A percentile compares a stretch with the other conserved stretches of the same genome.
phyloP scores from a whole-genome alignment of 1,140 invertebrate genomes.

The Heterodera carotae region DNA sequence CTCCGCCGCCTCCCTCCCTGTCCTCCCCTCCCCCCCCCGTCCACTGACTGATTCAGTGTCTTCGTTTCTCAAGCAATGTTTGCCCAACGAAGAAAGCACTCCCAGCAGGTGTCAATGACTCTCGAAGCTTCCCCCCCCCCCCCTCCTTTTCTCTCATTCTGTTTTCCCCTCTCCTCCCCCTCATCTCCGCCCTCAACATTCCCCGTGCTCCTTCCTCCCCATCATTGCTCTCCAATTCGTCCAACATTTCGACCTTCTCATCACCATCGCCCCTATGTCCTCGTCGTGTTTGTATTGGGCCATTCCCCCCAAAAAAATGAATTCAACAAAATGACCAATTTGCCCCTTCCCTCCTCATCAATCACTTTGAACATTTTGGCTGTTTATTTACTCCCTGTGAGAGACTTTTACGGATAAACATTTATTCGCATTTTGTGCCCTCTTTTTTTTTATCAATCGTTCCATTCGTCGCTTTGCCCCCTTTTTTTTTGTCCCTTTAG shows the following conservation, averaged over 20 bases:
- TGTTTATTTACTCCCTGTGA: not conserved
- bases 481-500: not conserved
- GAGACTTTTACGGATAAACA: constrained; percentile 8
- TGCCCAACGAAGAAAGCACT: not conserved
- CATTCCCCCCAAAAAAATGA: not conserved
- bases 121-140: not conserved
- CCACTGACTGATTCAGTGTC: not conserved
- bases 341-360: not conserved
- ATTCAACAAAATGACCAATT: not conserved
- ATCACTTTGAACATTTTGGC: not conserved
- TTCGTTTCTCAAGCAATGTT: not conserved
- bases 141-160: too few relatives aligned
- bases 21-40: not conserved
- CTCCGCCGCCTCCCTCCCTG: not conserved
- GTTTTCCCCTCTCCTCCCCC: not conserved
- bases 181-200: not conserved
- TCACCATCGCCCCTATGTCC: too few relatives aligned
- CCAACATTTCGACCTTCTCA: too few relatives aligned
- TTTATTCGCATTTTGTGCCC: too few relatives aligned
- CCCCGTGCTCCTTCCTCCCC: too few relatives aligned
- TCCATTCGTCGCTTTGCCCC: not conserved
- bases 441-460: not conserved
- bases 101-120: constrained; percentile 18
- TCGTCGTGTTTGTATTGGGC: not conserved
- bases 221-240: too few relatives aligned